Conservation (phyloP, 2,113 vertebrate species). For the Zosterops hypoxanthus region DNA sequence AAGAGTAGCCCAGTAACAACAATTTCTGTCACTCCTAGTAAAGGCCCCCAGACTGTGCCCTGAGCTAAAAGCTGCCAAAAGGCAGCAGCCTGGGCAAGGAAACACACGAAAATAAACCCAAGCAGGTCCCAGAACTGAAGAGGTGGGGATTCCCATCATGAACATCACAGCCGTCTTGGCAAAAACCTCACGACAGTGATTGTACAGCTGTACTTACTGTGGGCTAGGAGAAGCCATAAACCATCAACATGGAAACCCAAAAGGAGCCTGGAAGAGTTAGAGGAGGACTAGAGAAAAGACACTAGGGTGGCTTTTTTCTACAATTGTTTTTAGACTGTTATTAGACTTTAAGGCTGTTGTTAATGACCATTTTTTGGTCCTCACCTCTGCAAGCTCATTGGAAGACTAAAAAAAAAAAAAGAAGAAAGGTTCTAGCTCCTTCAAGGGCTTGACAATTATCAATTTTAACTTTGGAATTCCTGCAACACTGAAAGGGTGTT, state of each 20-base stretch:
- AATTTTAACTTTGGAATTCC: not conserved
- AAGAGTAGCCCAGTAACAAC: not conserved
- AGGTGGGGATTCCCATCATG: not conserved
- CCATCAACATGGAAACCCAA: not conserved
- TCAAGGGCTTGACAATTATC: not conserved
- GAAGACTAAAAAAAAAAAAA: not conserved
- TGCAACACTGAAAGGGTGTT: not conserved
- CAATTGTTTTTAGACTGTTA: not conserved
- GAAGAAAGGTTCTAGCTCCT: not conserved
- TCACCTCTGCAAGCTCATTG: not conserved
- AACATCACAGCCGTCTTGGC: accelerated
- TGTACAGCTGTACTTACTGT: not conserved
- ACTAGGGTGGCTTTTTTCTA: accelerated
- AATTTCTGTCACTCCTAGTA: not conserved
- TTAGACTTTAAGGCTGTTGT: not conserved
- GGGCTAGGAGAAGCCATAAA: not conserved
- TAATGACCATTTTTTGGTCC: not conserved
- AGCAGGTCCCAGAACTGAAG: not conserved
- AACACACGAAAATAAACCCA: not conserved
- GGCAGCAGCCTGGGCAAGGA: not conserved
- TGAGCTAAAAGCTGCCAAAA: not conserved
- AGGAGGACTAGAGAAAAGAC: not conserved
- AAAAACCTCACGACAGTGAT: not conserved
- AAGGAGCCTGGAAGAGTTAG: not conserved
- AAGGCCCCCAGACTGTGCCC: not conserved